Conservation (phyloP, 2,113 vertebrate species). For the Dermatemys mawii region DNA sequence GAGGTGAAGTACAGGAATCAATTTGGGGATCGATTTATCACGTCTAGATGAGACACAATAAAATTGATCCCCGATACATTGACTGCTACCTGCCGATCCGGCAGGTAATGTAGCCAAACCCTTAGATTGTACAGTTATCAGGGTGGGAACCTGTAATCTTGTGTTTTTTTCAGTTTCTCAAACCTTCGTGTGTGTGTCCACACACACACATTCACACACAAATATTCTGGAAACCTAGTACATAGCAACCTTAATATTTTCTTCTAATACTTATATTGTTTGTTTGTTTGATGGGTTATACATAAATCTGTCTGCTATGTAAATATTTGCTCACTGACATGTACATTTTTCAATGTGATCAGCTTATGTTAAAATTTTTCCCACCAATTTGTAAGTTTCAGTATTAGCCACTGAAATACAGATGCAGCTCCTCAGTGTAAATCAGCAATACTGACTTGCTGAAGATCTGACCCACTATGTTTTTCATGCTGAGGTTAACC, state of each 20-base stretch:
- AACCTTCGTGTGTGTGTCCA: no score
- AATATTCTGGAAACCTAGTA: not conserved
- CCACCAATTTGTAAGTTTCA: not conserved
- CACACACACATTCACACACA: no score
- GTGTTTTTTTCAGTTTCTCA: no score
- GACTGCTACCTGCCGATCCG: no score
- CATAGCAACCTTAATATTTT: not conserved
- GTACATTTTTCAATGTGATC: not conserved
- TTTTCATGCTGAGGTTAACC: not conserved
- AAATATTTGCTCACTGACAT: not conserved
- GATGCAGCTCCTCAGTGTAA: not conserved
- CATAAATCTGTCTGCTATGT: not conserved
- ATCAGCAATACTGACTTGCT: not conserved
- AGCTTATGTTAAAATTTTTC: not conserved
- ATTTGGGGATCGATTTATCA: no score
- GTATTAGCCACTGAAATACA: not conserved
- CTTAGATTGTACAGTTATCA: constrained; percentile 23
- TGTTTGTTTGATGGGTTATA: not conserved
- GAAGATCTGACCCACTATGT: not conserved
- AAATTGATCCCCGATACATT: no score
- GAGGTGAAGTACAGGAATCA: no score
- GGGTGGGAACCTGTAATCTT: constrained; percentile 36
- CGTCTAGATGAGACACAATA: no score
- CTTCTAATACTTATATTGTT: not conserved
- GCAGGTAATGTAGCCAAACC: no score